Conservation (phyloP, 2,113 vertebrate genomes). For the Guaruba guarouba region DNA sequence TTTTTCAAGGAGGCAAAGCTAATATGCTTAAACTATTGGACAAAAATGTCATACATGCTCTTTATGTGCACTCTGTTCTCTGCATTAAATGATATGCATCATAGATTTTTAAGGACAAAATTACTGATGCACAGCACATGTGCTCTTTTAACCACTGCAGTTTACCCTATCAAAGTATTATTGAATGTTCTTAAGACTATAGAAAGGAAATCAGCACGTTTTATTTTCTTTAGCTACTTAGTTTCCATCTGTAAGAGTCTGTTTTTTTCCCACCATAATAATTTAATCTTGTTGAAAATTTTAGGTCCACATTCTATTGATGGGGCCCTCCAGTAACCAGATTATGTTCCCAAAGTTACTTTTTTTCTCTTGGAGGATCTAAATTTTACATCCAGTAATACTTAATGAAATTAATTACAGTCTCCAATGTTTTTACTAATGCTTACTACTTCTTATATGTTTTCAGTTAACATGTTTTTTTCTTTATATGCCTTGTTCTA, state of each 20-base stretch:
- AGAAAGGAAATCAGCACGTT: neutral
- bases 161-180: neutral
- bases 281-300: neutral
- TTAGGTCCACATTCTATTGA: neutral
- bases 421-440: neutral
- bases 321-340: neutral
- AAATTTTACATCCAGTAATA: neutral
- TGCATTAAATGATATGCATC: constrained; percentile 52
- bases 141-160: neutral
- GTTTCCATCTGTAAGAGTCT: neutral
- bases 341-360: neutral
- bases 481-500: neutral
- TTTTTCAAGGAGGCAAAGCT: neutral
- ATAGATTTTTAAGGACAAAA: constrained; percentile 44
- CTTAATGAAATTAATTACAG: neutral
- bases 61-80: constrained; percentile 15
- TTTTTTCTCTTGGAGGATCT: neutral
- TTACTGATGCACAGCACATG: neutral
- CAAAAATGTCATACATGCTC: constrained; percentile 29
- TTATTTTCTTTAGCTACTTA: neutral
- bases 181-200: neutral
- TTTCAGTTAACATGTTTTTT: neutral
- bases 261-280: neutral
- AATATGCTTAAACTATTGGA: constrained; percentile 22
- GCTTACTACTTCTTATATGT: neutral